A percentile compares a stretch with the other conserved stretches of the same genome.
Conservation (phyloP, 2,113 vertebrate genomes). For the Heliornis fulica region DNA sequence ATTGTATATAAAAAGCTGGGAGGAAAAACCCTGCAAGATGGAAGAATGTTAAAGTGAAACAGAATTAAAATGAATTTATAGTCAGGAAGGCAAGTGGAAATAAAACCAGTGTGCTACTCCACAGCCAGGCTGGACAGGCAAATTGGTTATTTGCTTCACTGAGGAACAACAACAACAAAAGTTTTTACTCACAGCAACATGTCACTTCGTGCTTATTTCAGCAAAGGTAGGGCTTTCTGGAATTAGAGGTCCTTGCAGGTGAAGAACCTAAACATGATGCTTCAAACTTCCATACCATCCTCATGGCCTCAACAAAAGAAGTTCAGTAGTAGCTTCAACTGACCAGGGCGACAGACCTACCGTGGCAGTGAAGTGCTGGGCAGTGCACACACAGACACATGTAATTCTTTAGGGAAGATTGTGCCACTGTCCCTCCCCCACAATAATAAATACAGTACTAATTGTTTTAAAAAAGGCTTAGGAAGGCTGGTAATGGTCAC, state of each 20-base stretch:
- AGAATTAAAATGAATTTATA: conserved; percentile 10
- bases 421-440: background rate
- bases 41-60: background rate
- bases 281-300: background rate
- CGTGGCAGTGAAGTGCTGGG: too few species aligned
- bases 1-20: background rate
- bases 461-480: background rate
- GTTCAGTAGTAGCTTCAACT: background rate
- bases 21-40: background rate
- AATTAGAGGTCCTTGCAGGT: background rate
- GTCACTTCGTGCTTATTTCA: background rate
- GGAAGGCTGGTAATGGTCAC: background rate
- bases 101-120: background rate
- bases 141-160: background rate
- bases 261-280: background rate
- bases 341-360: too few species aligned
- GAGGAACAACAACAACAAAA: background rate
- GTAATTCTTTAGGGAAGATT: too few species aligned
- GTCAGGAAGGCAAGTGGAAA: background rate
- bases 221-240: background rate
- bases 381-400: too few species aligned
- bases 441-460: background rate
- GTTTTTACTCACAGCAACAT: background rate
- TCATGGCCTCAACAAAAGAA: background rate
- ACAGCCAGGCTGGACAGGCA: background rate